phyloP scores from a whole-genome alignment of 2,797 vertebrate genomes.

The Sciurus vulgaris region DNA sequence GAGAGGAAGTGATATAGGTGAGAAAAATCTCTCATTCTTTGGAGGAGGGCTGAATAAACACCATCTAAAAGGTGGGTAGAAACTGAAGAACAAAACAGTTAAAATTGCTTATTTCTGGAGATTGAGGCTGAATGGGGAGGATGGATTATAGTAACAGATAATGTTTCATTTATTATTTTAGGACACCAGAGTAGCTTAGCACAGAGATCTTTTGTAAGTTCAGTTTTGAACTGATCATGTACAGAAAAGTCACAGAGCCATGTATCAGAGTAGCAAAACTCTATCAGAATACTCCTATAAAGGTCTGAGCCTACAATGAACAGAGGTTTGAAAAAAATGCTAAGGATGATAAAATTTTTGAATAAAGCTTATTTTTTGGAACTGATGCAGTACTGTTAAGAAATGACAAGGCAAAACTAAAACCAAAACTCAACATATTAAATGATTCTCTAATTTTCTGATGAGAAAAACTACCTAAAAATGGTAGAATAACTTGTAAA shows the following conservation, averaged over 20 bases:
- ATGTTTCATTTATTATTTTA: slow-evolving; percentile 42
- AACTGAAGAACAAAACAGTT: slow-evolving; percentile 53
- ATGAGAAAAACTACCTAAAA: not conserved
- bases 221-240: not conserved
- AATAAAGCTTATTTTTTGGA: not conserved
- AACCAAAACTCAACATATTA: slow-evolving; percentile 5
- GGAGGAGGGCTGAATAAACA: slow-evolving; percentile 10
- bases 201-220: slow-evolving; percentile 46
- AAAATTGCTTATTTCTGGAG: slow-evolving; percentile 18
- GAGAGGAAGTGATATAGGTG: not conserved
- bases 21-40: slow-evolving; percentile 53
- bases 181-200: not conserved
- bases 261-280: not conserved
- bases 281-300: slow-evolving; percentile 29
- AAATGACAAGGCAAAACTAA: not conserved
- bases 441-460: not conserved
- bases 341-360: slow-evolving; percentile 14
- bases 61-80: slow-evolving; percentile 38
- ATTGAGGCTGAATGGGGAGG: not conserved
- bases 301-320: not conserved
- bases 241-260: not conserved
- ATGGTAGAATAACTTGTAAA: not conserved
- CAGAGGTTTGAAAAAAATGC: not conserved
- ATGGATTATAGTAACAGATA: slow-evolving; percentile 4
- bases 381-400: not conserved